phyloP scores from a whole-genome alignment of 2,113 vertebrate species.

The Hoplias malabaricus region DNA sequence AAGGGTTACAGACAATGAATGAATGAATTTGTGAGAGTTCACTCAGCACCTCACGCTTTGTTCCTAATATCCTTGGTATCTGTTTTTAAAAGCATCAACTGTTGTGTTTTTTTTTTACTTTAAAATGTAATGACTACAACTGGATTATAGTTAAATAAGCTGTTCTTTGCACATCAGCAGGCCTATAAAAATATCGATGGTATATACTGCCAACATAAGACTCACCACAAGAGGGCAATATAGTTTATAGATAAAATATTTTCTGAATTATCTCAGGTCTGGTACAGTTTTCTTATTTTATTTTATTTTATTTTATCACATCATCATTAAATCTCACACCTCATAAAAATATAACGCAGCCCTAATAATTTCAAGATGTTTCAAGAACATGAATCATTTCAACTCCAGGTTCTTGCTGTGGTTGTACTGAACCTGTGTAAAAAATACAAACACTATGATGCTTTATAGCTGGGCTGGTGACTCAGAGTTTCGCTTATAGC shows the following conservation, averaged over 20 bases:
- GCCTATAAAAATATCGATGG: too few relatives aligned
- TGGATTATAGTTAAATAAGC: too few relatives aligned
- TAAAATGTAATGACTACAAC: too few relatives aligned
- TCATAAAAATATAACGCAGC: background rate
- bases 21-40: too few relatives aligned
- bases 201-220: background rate
- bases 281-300: too few relatives aligned
- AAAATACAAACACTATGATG: conserved; percentile 8
- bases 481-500: conserved; percentile 27
- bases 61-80: too few relatives aligned
- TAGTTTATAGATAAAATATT: conserved; percentile 26
- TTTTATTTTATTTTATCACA: background rate
- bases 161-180: too few relatives aligned
- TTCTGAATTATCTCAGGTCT: background rate
- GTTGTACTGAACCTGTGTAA: conserved; percentile 6
- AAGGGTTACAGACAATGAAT: too few relatives aligned
- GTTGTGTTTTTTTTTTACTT: too few relatives aligned
- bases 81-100: too few relatives aligned
- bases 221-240: conserved; percentile 57
- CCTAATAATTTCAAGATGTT: background rate
- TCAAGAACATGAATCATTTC: background rate
- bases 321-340: background rate
- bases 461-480: conserved; percentile 12
- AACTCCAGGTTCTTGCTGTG: background rate
- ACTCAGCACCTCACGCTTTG: too few relatives aligned